Base-by-base conservation (phyloP, 2,113 vertebrate genomes). In the Barnardius zonarius region DNA sequence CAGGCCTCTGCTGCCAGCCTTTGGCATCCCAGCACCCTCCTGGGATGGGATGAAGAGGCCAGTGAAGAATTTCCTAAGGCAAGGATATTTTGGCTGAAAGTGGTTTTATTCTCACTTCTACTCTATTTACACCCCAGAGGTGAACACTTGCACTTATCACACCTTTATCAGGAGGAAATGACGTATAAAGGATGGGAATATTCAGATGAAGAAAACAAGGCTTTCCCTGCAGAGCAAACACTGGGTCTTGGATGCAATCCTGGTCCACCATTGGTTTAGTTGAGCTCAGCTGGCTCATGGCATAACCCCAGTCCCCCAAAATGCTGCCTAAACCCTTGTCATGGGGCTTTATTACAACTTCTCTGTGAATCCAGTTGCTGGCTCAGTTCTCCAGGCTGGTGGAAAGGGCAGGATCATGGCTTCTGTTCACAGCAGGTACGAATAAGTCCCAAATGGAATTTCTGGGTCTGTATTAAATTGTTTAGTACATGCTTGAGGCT, bases 291-390 rank as follows among this genome's bases (percentile, higher is more conserved):
- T 11, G 35, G 57, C 57, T 35, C 35, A 25, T 57, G 11, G 5
- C 17, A 3, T 20, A 9, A 63, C 6, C 28, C 16, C 8, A 7
- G 31, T 14, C 46, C 23, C 39, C 48, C 8, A 52, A 51, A 54
- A 1, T 24, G 20, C 30, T 43, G 24, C 30, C 33, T 39, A 25
- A 52, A 51, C 52, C 41, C 63, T 37, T 15, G 10, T 35, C 2
- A 2, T 14, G 41, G 41, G 28, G 46, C 20, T 66, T 87, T 44
- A 24, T 39, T 16, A 31, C 17, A 51, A 37, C 11, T 18, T 46
- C 17, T 16, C 25, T 8, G 28, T 13, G 31, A 54, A 14, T 46
- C 49, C 25, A 31, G 25, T 0, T 0, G 39, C 57, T 0, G 6
- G 17, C 31, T 28, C 28, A 2, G 44, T 33, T 66, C 33, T 66